These are phyloP conservation scores for Archaeoteleia sp. DNA, from an alignment of 2,888 invertebrate species.

Conservation along the genomic window DNA sequence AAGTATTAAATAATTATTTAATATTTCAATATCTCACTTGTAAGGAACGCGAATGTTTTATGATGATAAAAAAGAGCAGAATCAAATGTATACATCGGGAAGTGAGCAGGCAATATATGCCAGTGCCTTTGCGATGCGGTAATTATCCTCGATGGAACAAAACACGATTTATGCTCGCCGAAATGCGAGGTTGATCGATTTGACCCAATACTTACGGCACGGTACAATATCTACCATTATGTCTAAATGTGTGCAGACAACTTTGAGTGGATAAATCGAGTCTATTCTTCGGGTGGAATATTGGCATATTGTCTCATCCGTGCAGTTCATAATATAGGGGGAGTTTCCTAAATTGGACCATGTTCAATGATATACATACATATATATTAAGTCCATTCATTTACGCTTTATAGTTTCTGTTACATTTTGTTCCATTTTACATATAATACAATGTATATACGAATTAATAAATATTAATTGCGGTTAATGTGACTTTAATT, in stretches of 20 bases:
- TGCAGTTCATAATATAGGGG: conserved; percentile 12
- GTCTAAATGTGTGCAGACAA: conserved; percentile 46
- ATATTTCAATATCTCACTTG: too few species aligned
- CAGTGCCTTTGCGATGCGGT: conserved; percentile 40
- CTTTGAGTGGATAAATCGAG: conserved; percentile 47
- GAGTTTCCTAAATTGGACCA: conserved; percentile 36
- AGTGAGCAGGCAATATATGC: too few species aligned
- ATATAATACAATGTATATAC: too few species aligned
- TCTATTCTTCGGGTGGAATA: conserved; percentile 36
- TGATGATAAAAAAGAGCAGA: too few species aligned
- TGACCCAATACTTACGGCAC: conserved; percentile 46
- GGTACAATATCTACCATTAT: conserved; percentile 52
- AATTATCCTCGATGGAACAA: conserved; percentile 48
- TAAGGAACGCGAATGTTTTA: too few species aligned
- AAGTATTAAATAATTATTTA: too few species aligned
- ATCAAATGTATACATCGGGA: too few species aligned
- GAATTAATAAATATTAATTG: too few species aligned
- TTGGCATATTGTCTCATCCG: conserved; percentile 35
- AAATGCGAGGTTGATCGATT: conserved; percentile 47
- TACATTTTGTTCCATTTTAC: too few species aligned
- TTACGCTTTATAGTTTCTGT: too few species aligned
- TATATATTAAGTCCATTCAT: too few species aligned
- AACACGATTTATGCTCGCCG: conserved; percentile 49
- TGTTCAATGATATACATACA: conserved; percentile 35
- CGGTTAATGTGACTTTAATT: too few species aligned